phyloP scores from a whole-genome alignment of 2,888 invertebrate genomes.

The Gerosis bhagava region DNA sequence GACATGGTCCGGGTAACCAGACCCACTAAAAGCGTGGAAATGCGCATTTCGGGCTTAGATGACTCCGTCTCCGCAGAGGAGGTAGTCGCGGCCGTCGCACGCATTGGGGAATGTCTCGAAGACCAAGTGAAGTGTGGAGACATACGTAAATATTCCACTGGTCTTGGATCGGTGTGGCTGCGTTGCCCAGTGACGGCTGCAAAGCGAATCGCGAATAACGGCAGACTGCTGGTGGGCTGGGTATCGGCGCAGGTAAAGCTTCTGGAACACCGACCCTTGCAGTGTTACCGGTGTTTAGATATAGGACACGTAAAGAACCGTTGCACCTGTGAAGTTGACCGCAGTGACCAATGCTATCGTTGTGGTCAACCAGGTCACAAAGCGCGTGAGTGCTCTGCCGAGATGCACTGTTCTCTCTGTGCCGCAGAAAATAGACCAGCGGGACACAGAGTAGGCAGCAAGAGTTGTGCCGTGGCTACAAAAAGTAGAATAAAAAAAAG shows the following conservation, averaged over 20 bases:
- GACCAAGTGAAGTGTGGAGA: not conserved
- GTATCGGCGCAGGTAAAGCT: no score
- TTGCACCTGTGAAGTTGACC: slow-evolving; percentile 12
- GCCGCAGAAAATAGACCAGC: not conserved
- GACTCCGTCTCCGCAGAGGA: not conserved
- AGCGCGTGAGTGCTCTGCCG: not conserved
- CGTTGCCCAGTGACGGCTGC: no score
- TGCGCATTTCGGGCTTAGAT: not conserved
- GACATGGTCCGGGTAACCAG: not conserved
- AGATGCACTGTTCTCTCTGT: not conserved
- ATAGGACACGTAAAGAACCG: slow-evolving; percentile 20
- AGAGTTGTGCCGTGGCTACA: no score
- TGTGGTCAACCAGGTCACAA: slow-evolving; percentile 5
- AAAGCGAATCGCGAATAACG: no score
- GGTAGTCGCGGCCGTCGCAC: not conserved
- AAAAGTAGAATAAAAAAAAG: no score
- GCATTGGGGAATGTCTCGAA: not conserved
- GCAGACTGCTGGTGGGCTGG: no score
- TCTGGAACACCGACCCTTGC: slow-evolving; percentile 8
- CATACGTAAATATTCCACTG: not conserved
- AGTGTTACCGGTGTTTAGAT: slow-evolving; percentile 31
- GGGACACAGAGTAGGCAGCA: not conserved
- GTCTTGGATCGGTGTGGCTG: not conserved
- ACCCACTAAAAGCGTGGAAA: not conserved
- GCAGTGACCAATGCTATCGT: slow-evolving; percentile 16